Evolutionary conservation across 2,797 vertebrate species (phyloP).

Genomic region (Acestrorhynchus altus): DNA sequence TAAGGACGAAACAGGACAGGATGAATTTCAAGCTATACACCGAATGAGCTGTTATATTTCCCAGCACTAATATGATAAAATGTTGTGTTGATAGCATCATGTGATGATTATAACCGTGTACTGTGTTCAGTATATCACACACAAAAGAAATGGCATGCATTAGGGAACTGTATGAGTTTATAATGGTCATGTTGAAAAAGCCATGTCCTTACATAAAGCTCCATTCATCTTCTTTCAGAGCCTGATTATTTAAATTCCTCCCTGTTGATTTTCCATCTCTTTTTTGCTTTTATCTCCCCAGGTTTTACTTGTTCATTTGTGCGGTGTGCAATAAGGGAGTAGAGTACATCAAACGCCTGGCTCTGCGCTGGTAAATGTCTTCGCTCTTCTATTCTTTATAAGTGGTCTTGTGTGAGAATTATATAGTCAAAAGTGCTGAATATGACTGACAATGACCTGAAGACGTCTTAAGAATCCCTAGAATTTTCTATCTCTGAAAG

Average conservation of each 20-base stretch:
- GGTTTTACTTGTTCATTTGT: constrained; percentile 95
- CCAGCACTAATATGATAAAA: constrained; percentile 27
- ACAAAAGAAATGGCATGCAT: constrained; percentile 19
- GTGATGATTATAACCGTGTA: constrained; percentile 16
- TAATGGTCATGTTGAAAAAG: constrained; percentile 33
- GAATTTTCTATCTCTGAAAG: constrained; percentile 15
- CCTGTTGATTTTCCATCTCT: constrained; percentile 28
- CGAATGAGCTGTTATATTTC: no score
- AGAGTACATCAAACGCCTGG: constrained; percentile 90
- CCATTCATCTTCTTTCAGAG: constrained; percentile 25
- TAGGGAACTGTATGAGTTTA: constrained; percentile 32
- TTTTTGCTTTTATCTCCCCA: constrained; percentile 60
- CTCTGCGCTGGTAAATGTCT: constrained; percentile 86
- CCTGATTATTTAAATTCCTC: constrained; percentile 26
- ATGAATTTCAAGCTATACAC: no score
- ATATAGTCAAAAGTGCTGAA: constrained; percentile 21
- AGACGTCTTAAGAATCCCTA: neutral
- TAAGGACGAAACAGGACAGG: no score
- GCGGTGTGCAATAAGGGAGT: constrained; percentile 93
- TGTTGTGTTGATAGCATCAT: constrained; percentile 26
- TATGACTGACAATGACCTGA: neutral
- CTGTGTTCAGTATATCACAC: neutral
- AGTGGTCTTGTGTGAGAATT: constrained; percentile 29
- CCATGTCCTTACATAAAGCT: neutral
- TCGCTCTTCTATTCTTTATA: neutral